Evolutionary conservation across 2,888 invertebrate genomes (phyloP).

Genomic region (Rhamphomyia laevipes): DNA sequence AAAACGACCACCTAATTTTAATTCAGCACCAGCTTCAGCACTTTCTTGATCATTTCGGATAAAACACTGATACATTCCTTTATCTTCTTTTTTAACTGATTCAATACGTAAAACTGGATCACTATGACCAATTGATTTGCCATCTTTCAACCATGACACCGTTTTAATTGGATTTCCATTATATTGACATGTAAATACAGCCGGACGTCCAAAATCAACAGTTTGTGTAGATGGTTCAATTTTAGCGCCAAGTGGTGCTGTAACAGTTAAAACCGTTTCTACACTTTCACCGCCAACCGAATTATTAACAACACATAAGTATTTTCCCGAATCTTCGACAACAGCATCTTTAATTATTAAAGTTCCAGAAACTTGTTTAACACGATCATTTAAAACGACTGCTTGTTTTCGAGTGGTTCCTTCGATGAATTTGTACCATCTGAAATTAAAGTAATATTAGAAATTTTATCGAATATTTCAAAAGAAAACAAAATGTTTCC

Average conservation of each 20-base stretch:
- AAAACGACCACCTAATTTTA: constrained; percentile 86
- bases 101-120: constrained; percentile 75
- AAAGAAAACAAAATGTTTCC: background rate
- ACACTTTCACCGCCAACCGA: constrained; percentile 89
- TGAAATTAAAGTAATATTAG: constrained; percentile 41
- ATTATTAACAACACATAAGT: constrained; percentile 88
- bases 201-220: constrained; percentile 86
- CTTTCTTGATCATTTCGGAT: constrained; percentile 87
- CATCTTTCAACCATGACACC: constrained; percentile 87
- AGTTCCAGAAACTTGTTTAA: constrained; percentile 88
- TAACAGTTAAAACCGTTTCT: constrained; percentile 83
- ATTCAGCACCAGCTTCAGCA: constrained; percentile 83
- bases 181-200: constrained; percentile 82
- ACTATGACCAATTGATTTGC: constrained; percentile 70
- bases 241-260: constrained; percentile 75
- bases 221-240: constrained; percentile 87
- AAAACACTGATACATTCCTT: constrained; percentile 96
- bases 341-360: constrained; percentile 83
- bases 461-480: background rate
- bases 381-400: constrained; percentile 79
- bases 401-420: constrained; percentile 75
- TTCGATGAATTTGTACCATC: constrained; percentile 91
- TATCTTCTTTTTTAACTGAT: constrained; percentile 85
- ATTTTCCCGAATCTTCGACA: constrained; percentile 88
- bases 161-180: constrained; percentile 85